Base-by-base conservation (phyloP, 2,113 vertebrate species). In the Nothobranchius furzeri region DNA sequence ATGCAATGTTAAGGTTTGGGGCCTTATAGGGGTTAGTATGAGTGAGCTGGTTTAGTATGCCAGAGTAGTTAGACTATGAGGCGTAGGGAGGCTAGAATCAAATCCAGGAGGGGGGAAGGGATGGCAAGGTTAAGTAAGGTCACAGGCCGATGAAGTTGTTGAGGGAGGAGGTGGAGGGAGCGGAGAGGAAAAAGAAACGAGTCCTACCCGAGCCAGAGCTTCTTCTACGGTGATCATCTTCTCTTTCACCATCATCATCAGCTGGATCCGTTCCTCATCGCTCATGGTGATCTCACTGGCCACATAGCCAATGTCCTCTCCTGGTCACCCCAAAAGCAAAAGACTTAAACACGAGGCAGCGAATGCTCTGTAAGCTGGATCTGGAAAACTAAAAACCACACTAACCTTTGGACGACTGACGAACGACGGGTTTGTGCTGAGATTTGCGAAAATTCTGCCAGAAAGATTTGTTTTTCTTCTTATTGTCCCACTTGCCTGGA, bases 171-270 rank as follows among this genome's bases (percentile, higher is more conserved):
- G 8, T 24, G 45, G 37, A 56, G 17, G 5, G 14, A 37, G 25
- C 3, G 17, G 7, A 46, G 15, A 5, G 46, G 36, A 64, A 47
- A 53, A 69, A 14, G 42, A 24, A 43, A 37, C 2, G 36, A 51
- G 42, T 78, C 94, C 87, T 94, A 99, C 98, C 96, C 96, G 93
- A 20, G 96, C 96, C 17, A 99, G 94, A 0, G 98, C 98, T 88
- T 99, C 97, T 75, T 99, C 98, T 6, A 99, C 96, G 0, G 96
- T 99, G 84, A 99, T 98, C 96, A 98, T 98, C 93, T 98, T 98
- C 76, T 99, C 97, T 64, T 99, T 99, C 56, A 99, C 98, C 98
- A 99, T 98, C 98, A 98, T 96, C 98, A 99, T 99, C 15, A 99
- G 93, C 79, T 99, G 96, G 79, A 99, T 98, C 45, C 97, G 92